Conservation (phyloP, 1,140 invertebrate genomes). For the Heterodera schachtii region DNA sequence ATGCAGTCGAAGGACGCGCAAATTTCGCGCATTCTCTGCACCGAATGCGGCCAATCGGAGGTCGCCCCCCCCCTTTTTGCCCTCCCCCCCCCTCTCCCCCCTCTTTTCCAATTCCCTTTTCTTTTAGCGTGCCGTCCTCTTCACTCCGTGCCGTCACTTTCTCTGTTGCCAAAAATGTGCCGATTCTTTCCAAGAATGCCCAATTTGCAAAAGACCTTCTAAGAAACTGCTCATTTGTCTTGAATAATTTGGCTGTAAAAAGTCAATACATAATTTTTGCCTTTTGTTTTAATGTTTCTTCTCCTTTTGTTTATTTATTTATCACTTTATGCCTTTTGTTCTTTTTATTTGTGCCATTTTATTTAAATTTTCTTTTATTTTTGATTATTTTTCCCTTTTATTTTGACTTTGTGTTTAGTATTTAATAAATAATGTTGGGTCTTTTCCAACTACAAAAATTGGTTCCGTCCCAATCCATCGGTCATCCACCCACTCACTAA, state of each 20-base stretch:
- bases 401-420: no score
- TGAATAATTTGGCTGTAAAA: neutral
- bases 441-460: neutral
- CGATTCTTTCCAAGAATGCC: neutral
- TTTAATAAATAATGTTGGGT: no score
- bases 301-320: no score
- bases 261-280: neutral
- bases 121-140: constrained; percentile 19
- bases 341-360: no score
- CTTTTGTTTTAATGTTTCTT: neutral
- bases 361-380: no score
- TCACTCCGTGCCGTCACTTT: constrained; percentile 18
- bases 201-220: constrained; percentile 11
- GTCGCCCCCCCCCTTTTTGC: neutral
- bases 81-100: neutral
- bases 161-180: constrained; percentile 17
- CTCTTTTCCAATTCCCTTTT: neutral
- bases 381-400: no score
- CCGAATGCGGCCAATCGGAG: neutral
- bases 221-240: neutral
- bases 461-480: neutral
- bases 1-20: constrained; percentile 1
- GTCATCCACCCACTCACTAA: neutral
- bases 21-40: constrained; percentile 16
- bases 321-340: no score